Evolutionary conservation across 2,888 invertebrate genomes (phyloP).

Genomic region (Gerris lacustris): DNA sequence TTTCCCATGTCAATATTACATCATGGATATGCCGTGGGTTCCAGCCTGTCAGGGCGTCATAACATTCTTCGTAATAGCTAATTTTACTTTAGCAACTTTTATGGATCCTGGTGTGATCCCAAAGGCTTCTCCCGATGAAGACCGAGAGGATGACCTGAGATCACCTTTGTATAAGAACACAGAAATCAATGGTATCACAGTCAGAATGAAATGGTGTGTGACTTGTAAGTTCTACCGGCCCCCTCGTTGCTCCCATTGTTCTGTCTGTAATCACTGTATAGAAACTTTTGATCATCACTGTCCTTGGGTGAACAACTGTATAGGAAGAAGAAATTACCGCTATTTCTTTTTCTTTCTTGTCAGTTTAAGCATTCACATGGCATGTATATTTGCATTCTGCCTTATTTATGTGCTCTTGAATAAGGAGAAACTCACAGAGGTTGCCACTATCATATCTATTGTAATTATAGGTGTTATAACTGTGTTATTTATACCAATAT

Average conservation of each 20-base stretch:
- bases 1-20: conserved; percentile 88
- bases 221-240: conserved; percentile 99
- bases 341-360: conserved; percentile 98
- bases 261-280: conserved; percentile 97
- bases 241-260: conserved; percentile 97
- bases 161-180: conserved; percentile 93
- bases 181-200: conserved; percentile 95
- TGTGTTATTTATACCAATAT: conserved; percentile 86
- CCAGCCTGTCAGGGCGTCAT: conserved; percentile 87
- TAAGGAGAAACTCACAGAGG: conserved; percentile 64
- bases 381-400: conserved; percentile 89
- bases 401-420: conserved; percentile 81
- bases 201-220: conserved; percentile 99
- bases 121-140: conserved; percentile 93
- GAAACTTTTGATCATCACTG: conserved; percentile 99
- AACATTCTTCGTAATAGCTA: conserved; percentile 93
- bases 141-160: conserved; percentile 91
- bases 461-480: conserved; percentile 84
- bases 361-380: conserved; percentile 92
- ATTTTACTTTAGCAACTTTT: conserved; percentile 96
- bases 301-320: conserved; percentile 95
- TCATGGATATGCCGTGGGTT: conserved; percentile 73
- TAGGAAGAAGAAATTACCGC: conserved; percentile 91
- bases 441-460: conserved; percentile 43
- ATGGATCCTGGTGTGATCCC: conserved; percentile 99